Percentiles rank a stretch among this genome's conserved stretches.
These are phyloP conservation scores for Hoplodrina ambigua DNA, from an alignment of 2,888 invertebrate genomes.

Conservation along the genomic window DNA sequence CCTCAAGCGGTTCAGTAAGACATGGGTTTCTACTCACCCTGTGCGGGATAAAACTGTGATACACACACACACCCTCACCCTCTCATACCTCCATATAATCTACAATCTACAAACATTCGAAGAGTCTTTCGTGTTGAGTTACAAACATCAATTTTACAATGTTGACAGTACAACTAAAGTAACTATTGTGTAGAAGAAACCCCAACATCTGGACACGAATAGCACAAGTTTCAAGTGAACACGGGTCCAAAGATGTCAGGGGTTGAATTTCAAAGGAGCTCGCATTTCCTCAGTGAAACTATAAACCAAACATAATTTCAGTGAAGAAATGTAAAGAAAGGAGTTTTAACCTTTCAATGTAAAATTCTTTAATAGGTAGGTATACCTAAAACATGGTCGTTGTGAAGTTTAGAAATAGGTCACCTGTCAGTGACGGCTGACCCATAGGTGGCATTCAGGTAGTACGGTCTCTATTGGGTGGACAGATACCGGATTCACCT, in stretches of 20 bases:
- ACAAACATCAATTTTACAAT: slow-evolving; percentile 24
- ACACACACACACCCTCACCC: neutral
- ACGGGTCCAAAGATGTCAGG: slow-evolving; percentile 70
- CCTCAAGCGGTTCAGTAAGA: slow-evolving; percentile 44
- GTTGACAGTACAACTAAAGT: slow-evolving; percentile 31
- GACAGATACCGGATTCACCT: slow-evolving; percentile 13
- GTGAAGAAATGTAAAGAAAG: slow-evolving; percentile 30
- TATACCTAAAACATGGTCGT: slow-evolving; percentile 3
- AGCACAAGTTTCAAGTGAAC: slow-evolving; percentile 73
- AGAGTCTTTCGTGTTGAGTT: slow-evolving; percentile 11
- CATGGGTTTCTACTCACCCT: slow-evolving; percentile 48
- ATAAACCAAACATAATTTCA: slow-evolving; percentile 47
- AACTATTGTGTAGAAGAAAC: slow-evolving; percentile 49
- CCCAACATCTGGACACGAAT: slow-evolving; percentile 68
- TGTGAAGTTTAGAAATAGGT: slow-evolving; percentile 32
- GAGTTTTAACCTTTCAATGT: slow-evolving; percentile 18
- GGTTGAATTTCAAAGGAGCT: slow-evolving; percentile 71
- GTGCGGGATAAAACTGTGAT: slow-evolving; percentile 24
- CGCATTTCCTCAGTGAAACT: slow-evolving; percentile 57
- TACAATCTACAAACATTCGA: slow-evolving; percentile 4
- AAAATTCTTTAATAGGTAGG: slow-evolving; percentile 11
- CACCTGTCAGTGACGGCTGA: slow-evolving; percentile 23
- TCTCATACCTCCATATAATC: neutral
- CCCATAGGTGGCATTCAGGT: slow-evolving; percentile 37
- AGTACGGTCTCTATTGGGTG: slow-evolving; percentile 15